Conservation (phyloP, 1,140 invertebrate genomes). For the Drosophila mayri region DNA sequence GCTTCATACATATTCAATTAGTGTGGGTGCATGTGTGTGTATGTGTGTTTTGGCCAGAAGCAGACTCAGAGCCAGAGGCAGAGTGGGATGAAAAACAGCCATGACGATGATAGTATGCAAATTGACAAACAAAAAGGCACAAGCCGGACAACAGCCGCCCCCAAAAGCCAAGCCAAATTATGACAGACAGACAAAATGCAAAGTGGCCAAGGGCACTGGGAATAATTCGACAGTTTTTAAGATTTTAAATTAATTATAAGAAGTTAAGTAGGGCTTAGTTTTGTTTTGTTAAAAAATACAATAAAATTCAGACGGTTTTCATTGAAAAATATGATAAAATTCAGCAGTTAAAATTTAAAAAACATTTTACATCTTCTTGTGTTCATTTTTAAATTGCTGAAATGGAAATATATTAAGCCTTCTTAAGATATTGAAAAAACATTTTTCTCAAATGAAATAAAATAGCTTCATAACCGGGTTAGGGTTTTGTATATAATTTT, state of each 20-base stretch:
- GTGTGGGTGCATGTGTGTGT: constrained; percentile 53
- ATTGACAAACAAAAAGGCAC: constrained; percentile 81
- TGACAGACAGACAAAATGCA: constrained; percentile 74
- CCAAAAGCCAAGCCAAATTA: constrained; percentile 63
- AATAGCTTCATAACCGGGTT: too few relatives aligned
- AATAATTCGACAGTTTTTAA: neutral
- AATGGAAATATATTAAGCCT: neutral
- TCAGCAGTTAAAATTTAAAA: too few relatives aligned
- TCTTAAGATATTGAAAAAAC: neutral
- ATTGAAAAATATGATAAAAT: too few relatives aligned
- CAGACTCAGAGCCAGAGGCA: neutral
- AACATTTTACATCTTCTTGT: too few relatives aligned
- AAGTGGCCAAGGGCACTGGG: constrained; percentile 37
- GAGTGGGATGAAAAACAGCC: constrained; percentile 75
- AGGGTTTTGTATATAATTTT: too few relatives aligned
- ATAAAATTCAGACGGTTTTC: too few relatives aligned
- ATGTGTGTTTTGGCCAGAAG: constrained; percentile 25
- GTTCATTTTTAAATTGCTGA: neutral
- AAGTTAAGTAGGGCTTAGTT: neutral
- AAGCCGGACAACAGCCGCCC: constrained; percentile 52
- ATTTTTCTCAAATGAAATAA: neutral
- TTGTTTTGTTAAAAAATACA: neutral
- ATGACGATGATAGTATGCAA: constrained; percentile 84
- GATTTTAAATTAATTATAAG: neutral
- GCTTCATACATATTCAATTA: constrained; percentile 83